Base-by-base conservation (phyloP, 2,888 invertebrate genomes). In the Pardosa pseudoannulata region DNA sequence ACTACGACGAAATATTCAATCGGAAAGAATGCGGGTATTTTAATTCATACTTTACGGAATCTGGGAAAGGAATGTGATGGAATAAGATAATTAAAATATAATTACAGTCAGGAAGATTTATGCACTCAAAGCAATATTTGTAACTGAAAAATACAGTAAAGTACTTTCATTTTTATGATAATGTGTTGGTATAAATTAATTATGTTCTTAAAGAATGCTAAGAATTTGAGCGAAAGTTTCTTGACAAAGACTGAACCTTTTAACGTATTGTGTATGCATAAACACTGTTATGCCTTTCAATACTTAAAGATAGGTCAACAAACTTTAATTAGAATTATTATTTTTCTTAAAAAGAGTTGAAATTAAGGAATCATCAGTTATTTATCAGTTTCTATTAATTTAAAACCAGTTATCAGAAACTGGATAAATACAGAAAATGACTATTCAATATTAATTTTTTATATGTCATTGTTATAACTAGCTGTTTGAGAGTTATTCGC, bases 1-100 rank as follows among this genome's bases (percentile, higher is more conserved):
- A 23, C 23, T 56, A 56, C 23, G 23, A 2, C 6, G 5, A 56
- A 56, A 56, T 56, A 23, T 56, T 56, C 56, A 56, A 23, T 19
- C 23, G 19, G n/a, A 23, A 56, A 23, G 56, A 56, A 56, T 56
- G 56, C 23, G 19, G 23, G 23, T 23, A 23, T 56, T 56, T 56
- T 56, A 56, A 56, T 19, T 56, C 56, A 56, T 56, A 19, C 23
- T 56, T 56, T 11, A 56, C 11, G 56, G 56, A 56, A 56, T 56
- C 23, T 56, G 3, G 5, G 56, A 5, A 16, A 56, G 56, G 56
- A 56, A 56, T 56, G 56, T 56, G 56, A 23, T 56, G 19, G 56
- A 56, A 56, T 56, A 56, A 56, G 19, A 56, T 56, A 56, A 56
- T 56, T 56, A 56, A 56, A 56, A 23, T 56, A 56, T 56, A 56